Evolutionary conservation across 1,140 invertebrate genomes (phyloP), one percentile per base, ranked within the genome.

Genomic region (Homarus americanus): DNA sequence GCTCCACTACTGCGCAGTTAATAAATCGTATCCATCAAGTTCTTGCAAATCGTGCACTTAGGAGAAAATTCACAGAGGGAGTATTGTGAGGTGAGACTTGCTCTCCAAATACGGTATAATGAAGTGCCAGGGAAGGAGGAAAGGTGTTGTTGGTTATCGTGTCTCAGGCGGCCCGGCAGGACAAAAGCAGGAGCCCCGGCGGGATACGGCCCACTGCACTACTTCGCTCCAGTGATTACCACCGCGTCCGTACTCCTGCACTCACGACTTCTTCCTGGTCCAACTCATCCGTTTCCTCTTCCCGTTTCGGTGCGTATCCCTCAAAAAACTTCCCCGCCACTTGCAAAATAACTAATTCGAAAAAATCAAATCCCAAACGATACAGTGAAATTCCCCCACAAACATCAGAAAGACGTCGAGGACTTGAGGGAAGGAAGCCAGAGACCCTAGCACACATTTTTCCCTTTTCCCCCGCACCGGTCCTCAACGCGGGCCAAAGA

Each of bases 141-240:
- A n/a, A 41, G 15, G 32, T 32, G 32, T 34, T 76, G 53, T 80
- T 76, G 79, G 78, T 83, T 83, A 90, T 90, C 87, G 87, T 90
- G 80, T 40, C 41, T 82, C 79, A 75, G 87, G 87, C 80, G 79
- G 41, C 58, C n/a, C 15, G 40, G 36, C n/a, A 36, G 49, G 87
- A 72, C 73, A 66, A 90, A 90, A 90, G 76, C 79, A 66, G 49
- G 80, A 69, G 76, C 79, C 83, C 80, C 34, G 87, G 87, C 80
- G 87, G 87, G 87, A 90, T 90, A 90, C 87, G 87, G 87, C 66
- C 87, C 87, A 90, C 87, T 90, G 87, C 87, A 83, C 87, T 90
- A 90, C 87, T 90, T 90, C 87, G 87, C 87, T 83, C 79, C 87
- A 82, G 87, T 90, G 85, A 87, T 87, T 87, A 87, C 76, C 75